These are phyloP conservation scores for Phalanger gymnotis DNA, from an alignment of 2,797 vertebrate genomes.

Conservation along the genomic window DNA sequence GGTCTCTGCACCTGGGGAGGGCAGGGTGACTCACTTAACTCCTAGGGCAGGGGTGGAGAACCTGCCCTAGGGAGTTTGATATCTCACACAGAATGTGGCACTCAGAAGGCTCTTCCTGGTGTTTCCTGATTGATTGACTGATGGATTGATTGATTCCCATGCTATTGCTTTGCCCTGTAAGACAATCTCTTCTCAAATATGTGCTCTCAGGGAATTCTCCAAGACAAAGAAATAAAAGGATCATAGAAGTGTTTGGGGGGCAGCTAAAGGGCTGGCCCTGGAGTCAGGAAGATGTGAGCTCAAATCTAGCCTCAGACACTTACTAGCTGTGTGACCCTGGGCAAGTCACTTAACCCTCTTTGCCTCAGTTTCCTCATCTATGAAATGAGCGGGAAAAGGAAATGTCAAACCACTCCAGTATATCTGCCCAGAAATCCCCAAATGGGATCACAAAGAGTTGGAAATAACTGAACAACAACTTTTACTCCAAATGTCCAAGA, in stretches of 20 bases:
- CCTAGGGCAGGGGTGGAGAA: too few relatives aligned
- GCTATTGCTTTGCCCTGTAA: neutral
- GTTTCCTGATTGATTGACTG: neutral
- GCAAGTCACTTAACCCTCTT: neutral
- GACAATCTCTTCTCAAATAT: neutral
- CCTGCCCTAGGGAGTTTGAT: neutral
- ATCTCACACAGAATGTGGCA: too few relatives aligned
- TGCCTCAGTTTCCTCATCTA: neutral
- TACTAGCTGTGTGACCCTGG: neutral
- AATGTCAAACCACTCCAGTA: neutral
- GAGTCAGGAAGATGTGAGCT: neutral
- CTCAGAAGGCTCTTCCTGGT: neutral
- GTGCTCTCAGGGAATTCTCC: neutral
- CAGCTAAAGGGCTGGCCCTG: neutral
- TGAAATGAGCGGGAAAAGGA: neutral
- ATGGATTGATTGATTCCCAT: too few relatives aligned
- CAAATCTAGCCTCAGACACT: neutral
- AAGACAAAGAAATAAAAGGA: neutral
- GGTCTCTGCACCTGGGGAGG: neutral
- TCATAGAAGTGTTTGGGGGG: neutral
- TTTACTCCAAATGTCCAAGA: neutral
- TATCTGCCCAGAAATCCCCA: neutral
- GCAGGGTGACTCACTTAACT: neutral
- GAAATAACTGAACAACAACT: neutral
- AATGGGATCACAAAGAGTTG: neutral